Conservation (phyloP, 1,140 invertebrate species). For the Caenorhabditis tropicalis region DNA sequence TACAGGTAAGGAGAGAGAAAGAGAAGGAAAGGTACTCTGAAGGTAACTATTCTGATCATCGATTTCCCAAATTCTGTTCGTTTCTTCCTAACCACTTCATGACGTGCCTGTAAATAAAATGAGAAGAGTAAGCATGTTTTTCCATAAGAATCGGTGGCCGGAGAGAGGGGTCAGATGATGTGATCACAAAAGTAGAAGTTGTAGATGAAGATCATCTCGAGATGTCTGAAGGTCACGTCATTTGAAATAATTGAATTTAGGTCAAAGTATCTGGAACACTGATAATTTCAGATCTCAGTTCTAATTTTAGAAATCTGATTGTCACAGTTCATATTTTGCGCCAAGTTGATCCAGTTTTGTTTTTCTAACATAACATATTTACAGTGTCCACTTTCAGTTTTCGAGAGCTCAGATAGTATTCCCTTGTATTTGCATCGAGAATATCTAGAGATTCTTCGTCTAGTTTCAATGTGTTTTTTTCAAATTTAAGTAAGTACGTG, state of each 20-base stretch:
- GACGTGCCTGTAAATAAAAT: constrained; percentile 24
- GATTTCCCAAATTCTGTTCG: constrained; percentile 17
- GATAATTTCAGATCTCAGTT: not conserved
- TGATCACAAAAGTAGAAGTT: not conserved
- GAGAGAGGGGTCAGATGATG: constrained; percentile 15
- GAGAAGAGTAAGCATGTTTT: constrained; percentile 35
- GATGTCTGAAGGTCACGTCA: not conserved
- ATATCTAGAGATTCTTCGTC: no score
- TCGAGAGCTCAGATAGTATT: no score
- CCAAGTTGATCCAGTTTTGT: no score
- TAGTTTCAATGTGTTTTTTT: no score
- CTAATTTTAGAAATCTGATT: not conserved
- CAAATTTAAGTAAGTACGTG: no score
- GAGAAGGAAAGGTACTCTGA: no score
- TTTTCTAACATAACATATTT: no score
- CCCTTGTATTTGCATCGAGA: no score
- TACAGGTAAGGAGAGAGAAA: no score
- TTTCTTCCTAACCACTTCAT: not conserved
- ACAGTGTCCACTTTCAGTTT: no score
- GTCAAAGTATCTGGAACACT: not conserved
- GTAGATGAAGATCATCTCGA: constrained; percentile 11
- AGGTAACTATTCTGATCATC: not conserved
- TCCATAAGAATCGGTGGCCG: not conserved
- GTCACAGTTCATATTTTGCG: no score
- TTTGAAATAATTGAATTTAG: not conserved